These are phyloP conservation scores for Encarsia formosa DNA, from an alignment of 2,888 invertebrate genomes.

Conservation along the genomic window DNA sequence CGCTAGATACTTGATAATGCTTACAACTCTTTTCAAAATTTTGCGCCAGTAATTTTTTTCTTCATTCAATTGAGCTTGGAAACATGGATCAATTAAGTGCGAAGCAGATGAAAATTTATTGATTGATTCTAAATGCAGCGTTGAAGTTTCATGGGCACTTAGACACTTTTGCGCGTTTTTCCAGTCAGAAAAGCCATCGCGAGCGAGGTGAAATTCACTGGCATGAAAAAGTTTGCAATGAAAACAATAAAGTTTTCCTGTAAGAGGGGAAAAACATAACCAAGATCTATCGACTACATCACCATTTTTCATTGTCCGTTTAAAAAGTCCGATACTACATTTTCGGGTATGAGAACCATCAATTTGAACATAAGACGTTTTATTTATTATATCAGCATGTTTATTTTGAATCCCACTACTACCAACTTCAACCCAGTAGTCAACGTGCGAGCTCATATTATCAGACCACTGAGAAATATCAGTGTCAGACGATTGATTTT, in stretches of 20 bases:
- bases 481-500: too few relatives aligned
- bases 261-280: constrained; percentile 8
- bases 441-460: neutral
- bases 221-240: constrained; percentile 8
- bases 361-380: constrained; percentile 1
- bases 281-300: constrained; percentile 7
- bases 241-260: constrained; percentile 17
- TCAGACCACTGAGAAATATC: constrained; percentile 6
- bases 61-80: constrained; percentile 12
- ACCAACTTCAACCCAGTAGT: constrained; percentile 3
- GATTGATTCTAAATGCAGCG: too few relatives aligned
- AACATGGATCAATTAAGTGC: constrained; percentile 1
- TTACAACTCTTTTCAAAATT: constrained; percentile 22
- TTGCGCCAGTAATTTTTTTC: constrained; percentile 25
- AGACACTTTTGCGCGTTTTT: constrained; percentile 15
- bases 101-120: constrained; percentile 5
- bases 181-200: constrained; percentile 18
- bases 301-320: constrained; percentile 1
- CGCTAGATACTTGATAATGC: constrained; percentile 24
- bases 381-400: neutral
- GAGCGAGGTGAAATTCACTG: neutral
- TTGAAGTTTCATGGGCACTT: neutral
- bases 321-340: neutral
- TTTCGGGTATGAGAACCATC: neutral
- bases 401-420: neutral